Evolutionary conservation across 2,797 vertebrate genomes (phyloP).

Genomic region (Halcyon leucocephala): DNA sequence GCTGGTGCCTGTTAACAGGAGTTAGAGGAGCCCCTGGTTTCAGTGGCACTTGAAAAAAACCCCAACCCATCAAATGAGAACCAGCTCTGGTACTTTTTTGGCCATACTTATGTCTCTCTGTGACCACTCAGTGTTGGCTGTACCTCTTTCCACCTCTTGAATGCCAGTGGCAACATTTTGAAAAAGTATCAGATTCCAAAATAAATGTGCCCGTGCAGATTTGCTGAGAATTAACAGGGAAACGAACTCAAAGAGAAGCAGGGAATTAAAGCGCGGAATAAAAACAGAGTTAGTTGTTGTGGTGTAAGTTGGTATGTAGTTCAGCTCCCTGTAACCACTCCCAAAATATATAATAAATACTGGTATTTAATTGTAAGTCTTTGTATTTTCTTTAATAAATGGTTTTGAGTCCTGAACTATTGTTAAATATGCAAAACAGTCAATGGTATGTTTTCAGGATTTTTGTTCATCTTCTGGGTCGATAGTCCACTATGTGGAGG

Average conservation of each 20-base stretch:
- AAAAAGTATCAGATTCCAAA: not conserved
- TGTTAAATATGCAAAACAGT: not conserved
- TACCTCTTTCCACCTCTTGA: not conserved
- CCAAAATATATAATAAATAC: constrained; percentile 28
- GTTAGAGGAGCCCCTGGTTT: not conserved
- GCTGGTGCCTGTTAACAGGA: not conserved
- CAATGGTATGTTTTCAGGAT: not conserved
- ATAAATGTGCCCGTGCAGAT: not conserved
- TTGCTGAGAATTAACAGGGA: not conserved
- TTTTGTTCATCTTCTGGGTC: not conserved
- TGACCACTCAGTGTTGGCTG: not conserved
- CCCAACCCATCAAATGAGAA: not conserved
- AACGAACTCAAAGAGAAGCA: not conserved
- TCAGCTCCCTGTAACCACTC: constrained; percentile 5
- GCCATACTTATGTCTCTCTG: accelerated
- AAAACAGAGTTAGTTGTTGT: constrained; percentile 36
- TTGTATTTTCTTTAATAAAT: constrained; percentile 31
- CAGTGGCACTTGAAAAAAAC: not conserved
- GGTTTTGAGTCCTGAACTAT: not conserved
- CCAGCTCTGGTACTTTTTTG: not conserved
- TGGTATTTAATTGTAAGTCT: constrained; percentile 1
- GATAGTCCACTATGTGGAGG: not conserved
- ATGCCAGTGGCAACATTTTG: not conserved
- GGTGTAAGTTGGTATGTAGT: not conserved
- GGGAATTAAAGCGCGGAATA: not conserved